Base-by-base conservation (phyloP, 2,113 vertebrate species). In the Xyrauchen texanus region DNA sequence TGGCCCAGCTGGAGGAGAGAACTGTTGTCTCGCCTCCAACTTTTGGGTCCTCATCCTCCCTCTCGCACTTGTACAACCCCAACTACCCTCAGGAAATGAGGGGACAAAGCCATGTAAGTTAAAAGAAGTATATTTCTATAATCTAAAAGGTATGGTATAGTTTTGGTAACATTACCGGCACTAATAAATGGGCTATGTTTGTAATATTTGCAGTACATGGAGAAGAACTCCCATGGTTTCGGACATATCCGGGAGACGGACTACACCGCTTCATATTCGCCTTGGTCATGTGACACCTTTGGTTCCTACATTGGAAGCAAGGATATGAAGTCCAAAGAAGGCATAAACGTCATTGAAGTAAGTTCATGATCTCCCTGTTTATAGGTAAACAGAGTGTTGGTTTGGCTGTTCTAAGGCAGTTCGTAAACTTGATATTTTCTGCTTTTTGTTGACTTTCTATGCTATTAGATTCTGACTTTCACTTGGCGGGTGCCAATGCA, bases 221-320 rank as follows among this genome's bases (percentile, higher is more conserved):
- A 98, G 60, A 96, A 98, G 87, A 96, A 93, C 76, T 88, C 96
- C 84, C 95, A 97, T 82, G 85, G 89, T 66, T 92, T 96, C 77
- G 93, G 92, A 69, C 97, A 97, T 89, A 94, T 95, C 91, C 95
- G 96, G 90, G 95, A 96, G 88, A 91, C 95, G 16, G 96, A 98
- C 79, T 99, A 97, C 68, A 73, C 92, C 3, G 95, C 95, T 83
- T 96, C 98, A 4, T 99, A 98, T 88, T 99, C 98, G 45, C 98
- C 98, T 49, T 99, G 98, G 98, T 99, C 96, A 53, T 99, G 97
- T 90, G 98, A 98, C 87, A 98, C 97, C 71, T 97, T 99, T 68
- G 94, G 96, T 89, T 97, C 97, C 86, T 99, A 98, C 89, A 98
- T 99, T 83, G 96, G 96, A 90, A 95, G 94, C 92, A 99, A 99